Conservation (phyloP, 1,140 invertebrate species). For the Lerema accius region DNA sequence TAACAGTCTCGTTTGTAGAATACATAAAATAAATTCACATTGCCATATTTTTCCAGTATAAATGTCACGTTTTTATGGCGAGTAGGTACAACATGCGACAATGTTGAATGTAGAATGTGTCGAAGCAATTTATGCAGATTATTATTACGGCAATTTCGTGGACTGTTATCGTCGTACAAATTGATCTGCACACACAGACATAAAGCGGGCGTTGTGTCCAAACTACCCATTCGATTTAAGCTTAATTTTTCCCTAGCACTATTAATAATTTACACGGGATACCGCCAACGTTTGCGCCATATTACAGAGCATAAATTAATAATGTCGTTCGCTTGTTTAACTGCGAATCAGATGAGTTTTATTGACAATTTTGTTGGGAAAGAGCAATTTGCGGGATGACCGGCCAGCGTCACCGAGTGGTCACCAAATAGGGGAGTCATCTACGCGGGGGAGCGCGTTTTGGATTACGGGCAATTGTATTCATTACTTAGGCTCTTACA, state of each 20-base stretch:
- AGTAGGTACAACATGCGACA: slow-evolving; percentile 17
- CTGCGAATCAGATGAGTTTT: slow-evolving; percentile 82
- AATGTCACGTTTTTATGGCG: slow-evolving; percentile 3
- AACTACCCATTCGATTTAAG: slow-evolving; percentile 81
- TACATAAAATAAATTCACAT: neutral
- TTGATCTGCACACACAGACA: slow-evolving; percentile 74
- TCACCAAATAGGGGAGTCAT: slow-evolving; percentile 67
- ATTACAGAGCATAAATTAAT: slow-evolving; percentile 83
- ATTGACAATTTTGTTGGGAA: slow-evolving; percentile 82
- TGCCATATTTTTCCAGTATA: neutral
- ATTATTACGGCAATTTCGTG: slow-evolving; percentile 55
- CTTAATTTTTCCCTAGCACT: slow-evolving; percentile 82
- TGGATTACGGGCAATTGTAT: slow-evolving; percentile 26
- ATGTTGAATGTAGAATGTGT: slow-evolving; percentile 27
- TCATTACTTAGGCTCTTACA: slow-evolving; percentile 12
- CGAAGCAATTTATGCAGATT: slow-evolving; percentile 32
- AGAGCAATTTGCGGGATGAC: slow-evolving; percentile 81
- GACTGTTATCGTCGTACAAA: slow-evolving; percentile 61
- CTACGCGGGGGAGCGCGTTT: slow-evolving; percentile 11
- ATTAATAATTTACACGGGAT: slow-evolving; percentile 81
- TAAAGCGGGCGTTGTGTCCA: slow-evolving; percentile 75
- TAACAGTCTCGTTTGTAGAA: too few species aligned
- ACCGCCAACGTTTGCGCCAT: slow-evolving; percentile 78
- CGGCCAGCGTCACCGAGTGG: slow-evolving; percentile 71
- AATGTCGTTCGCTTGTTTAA: slow-evolving; percentile 81